phyloP scores from a whole-genome alignment of 1,140 invertebrate species.

The Atta texana region DNA sequence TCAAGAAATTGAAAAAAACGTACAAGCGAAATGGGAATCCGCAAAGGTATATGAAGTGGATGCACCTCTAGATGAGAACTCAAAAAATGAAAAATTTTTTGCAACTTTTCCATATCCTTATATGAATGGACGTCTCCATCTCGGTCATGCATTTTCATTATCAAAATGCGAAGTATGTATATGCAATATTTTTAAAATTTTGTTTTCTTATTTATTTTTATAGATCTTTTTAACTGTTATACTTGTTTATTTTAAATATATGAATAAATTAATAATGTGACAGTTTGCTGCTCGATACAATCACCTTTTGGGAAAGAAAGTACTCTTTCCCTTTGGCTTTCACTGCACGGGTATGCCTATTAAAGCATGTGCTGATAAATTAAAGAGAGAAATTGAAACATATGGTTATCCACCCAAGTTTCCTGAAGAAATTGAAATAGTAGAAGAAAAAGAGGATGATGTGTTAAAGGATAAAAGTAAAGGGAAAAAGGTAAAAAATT shows the following conservation, averaged over 20 bases:
- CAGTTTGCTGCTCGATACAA: conserved; percentile 97
- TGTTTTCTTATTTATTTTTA: not conserved
- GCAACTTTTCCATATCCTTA: conserved; percentile 99
- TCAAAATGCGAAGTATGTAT: conserved; percentile 95
- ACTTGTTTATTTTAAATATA: not conserved
- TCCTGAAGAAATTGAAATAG: conserved; percentile 88
- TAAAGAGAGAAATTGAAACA: conserved; percentile 96
- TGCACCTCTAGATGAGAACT: conserved; percentile 89
- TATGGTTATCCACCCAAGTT: conserved; percentile 98
- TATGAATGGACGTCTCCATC: conserved; percentile 99
- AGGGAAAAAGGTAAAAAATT: conserved; percentile 94
- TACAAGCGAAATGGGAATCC: conserved; percentile 94
- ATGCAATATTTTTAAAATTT: conserved; percentile 45
- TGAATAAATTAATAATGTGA: conserved; percentile 7
- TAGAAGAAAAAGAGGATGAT: conserved; percentile 85
- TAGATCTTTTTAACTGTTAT: not conserved
- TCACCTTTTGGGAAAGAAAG: conserved; percentile 95
- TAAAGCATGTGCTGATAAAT: conserved; percentile 99
- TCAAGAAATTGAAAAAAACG: conserved; percentile 93
- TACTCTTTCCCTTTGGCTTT: conserved; percentile 99
- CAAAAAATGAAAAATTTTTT: conserved; percentile 94
- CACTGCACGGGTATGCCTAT: conserved; percentile 99
- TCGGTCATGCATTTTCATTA: conserved; percentile 98
- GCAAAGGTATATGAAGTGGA: conserved; percentile 93
- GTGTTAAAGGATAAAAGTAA: conserved; percentile 96